Base-by-base conservation (phyloP, 2,113 vertebrate species). In the Melanotaenia duboulayi region DNA sequence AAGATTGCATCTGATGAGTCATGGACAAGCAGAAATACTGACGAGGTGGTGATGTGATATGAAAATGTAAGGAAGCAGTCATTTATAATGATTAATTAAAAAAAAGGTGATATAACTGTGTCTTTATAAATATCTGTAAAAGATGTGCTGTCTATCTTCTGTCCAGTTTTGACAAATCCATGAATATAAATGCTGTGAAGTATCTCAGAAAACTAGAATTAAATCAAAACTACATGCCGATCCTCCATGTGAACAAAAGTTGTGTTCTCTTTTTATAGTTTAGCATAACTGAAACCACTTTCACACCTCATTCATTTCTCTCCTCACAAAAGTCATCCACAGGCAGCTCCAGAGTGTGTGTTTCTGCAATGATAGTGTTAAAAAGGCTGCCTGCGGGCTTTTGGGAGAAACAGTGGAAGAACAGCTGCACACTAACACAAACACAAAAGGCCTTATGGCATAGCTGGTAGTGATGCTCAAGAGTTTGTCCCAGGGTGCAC, bases 401-500 rank as follows among this genome's bases (percentile, higher is more conserved):
- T 69, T 56, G 68, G 83, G 68, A 83, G 63, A 42, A 87, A 66
- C 61, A 54, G 69, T 58, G 46, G 60, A 87, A 83, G 69, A 84
- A 83, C 87, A 87, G 84, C 80, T 89, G 81, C 58, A 87, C 54
- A 80, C 55, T 23, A 46, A 83, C 65, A 61, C 39, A 13, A 50
- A 65, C 69, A 85, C 62, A 50, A n/a, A 71, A 19, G 22, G 32
- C 65, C 82, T 81, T 58, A 79, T 82, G 56, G 86, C 65, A 5
- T 32, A 40, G 67, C 76, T 80, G 71, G 78, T 80, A 58, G 61
- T 23, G 12, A 62, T 20, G 44, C 74, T 87, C 51, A 72, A 78
- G 71, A 81, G 82, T 78, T 71, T 80, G 61, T 90, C 85, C 70
- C 82, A 76, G 85, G 32, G 70, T 79, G 86, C 81, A 78, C 28